These are phyloP conservation scores for Coptodon rendalli DNA, from an alignment of 2,113 vertebrate species.

Conservation along the genomic window DNA sequence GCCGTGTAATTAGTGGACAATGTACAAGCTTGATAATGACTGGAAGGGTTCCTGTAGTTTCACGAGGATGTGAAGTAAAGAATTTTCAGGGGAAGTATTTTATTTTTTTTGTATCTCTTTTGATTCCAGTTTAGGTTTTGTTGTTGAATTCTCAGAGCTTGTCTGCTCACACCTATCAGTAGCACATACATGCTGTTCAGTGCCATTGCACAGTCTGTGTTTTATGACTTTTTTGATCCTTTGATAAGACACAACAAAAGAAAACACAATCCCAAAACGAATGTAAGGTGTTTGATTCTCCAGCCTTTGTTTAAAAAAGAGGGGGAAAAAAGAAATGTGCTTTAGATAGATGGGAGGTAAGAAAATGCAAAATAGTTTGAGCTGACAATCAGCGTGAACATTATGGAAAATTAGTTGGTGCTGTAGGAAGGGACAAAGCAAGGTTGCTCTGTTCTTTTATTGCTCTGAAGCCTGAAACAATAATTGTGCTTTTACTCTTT, in stretches of 20 bases:
- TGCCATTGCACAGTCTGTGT: not conserved
- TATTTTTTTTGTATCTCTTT: not conserved
- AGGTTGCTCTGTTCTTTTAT: conserved; percentile 21
- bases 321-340: not conserved
- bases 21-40: not conserved
- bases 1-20: not conserved
- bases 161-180: not conserved
- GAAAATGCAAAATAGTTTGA: conserved; percentile 7
- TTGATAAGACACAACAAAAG: conserved; percentile 1
- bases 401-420: conserved; percentile 10
- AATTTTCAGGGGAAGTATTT: not conserved
- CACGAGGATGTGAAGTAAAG: not conserved
- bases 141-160: not conserved
- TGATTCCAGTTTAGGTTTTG: not conserved
- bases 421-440: not conserved
- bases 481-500: conserved; percentile 24
- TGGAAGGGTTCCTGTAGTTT: not conserved
- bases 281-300: conserved; percentile 4
- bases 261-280: conserved; percentile 2
- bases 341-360: not conserved
- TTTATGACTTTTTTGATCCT: not conserved
- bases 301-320: conserved; percentile 8
- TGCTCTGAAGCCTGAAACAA: conserved; percentile 37
- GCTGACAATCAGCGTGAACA: conserved; percentile 14
- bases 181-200: not conserved